These are phyloP conservation scores for Xiphophorus couchianus DNA, from an alignment of 2,113 vertebrate genomes.

Conservation along the genomic window DNA sequence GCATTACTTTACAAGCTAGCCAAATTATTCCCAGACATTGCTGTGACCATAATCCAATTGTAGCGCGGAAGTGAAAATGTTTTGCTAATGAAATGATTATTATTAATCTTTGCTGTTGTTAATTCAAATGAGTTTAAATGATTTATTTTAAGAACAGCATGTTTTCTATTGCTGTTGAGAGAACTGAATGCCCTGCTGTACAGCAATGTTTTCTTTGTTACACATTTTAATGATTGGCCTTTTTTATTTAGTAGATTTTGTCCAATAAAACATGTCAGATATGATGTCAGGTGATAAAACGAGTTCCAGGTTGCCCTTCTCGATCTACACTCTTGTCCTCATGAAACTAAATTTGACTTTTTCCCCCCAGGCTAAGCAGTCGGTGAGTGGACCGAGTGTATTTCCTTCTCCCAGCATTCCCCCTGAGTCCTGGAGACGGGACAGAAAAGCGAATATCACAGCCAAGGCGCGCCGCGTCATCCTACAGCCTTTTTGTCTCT, in stretches of 20 bases:
- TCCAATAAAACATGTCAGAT: neutral
- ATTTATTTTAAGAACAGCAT: neutral
- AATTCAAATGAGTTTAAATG: neutral
- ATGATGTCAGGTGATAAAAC: conserved; percentile 19
- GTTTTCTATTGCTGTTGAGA: neutral
- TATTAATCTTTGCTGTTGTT: neutral
- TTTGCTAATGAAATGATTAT: neutral
- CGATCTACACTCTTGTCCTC: conserved; percentile 58
- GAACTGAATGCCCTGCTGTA: neutral
- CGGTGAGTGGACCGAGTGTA: conserved; percentile 31
- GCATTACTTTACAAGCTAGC: too few relatives aligned
- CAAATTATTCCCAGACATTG: too few relatives aligned
- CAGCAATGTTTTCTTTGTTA: neutral
- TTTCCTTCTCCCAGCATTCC: conserved; percentile 50
- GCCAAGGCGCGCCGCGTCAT: conserved; percentile 2
- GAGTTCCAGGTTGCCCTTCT: conserved; percentile 34
- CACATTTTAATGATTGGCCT: neutral
- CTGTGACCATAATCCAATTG: too few relatives aligned
- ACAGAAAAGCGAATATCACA: conserved; percentile 22
- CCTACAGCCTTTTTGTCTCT: conserved; percentile 1
- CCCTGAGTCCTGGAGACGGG: conserved; percentile 41
- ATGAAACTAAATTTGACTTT: conserved; percentile 54
- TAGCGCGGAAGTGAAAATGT: neutral
- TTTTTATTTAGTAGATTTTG: neutral
- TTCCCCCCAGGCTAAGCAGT: conserved; percentile 54